Base-by-base conservation (phyloP, 37 sponge, comb jelly and placozoan species). In the Chondrilla cf. caribensis region DNA sequence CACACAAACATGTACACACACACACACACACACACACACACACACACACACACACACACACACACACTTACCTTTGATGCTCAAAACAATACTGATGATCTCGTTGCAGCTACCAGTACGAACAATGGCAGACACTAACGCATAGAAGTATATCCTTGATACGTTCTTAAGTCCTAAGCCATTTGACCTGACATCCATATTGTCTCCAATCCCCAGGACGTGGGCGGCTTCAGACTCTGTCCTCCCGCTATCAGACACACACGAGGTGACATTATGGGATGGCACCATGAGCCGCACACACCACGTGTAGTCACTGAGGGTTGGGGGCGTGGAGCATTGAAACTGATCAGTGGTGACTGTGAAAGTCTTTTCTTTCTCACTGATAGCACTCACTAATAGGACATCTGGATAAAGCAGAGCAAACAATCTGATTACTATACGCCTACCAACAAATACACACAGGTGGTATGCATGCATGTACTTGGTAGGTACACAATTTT, bases 21-120 rank as follows among this genome's bases (percentile, higher is more conserved):
- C 64, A 60, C 64, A 60, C 64, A 60, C 64, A 60, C 64, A 60
- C 28, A 60, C 64, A 60, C 64, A 60, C 64, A 60, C 64, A 60
- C 64, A 60, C 64, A 60, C 64, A 60, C 64, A 60, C 28, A 60
- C 64, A 60, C 64, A 60, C 64, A 22, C 24, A 60, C 24, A 62
- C 64, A 62, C 25, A 28, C 64, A 62, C 64, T 55, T 17, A 55
- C 57, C 17, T 55, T 55, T 17, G 17, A 17, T 17, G 57, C 57
- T 11, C 11, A 55, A 19, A 55, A 55, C 17, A 55, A 17, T 55
- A 17, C 17, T 55, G 11, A 55, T 17, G 57, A 55, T 55, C 17
- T 11, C 11, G 17, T 55, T 55, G 57, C 57, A 55, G 17, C 57
- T 17, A 19, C 17, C 57, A 19, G 57, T 19, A 55, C 17, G 11